phyloP scores from a whole-genome alignment of 2,797 vertebrate species.

The Sebastes wilsoni region DNA sequence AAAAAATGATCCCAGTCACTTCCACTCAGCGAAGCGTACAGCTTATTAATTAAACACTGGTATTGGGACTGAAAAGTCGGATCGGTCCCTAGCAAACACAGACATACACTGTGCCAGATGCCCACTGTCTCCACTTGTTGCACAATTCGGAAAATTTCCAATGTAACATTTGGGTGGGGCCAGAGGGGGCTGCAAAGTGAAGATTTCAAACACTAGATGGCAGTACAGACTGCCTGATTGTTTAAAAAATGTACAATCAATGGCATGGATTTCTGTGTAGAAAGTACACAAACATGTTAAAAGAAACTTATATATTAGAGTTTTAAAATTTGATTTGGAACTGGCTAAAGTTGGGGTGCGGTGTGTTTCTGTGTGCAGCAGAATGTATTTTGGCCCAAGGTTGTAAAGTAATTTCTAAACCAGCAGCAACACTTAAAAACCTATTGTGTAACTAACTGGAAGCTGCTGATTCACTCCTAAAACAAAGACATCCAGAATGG shows the following conservation, averaged over 20 bases:
- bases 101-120: not conserved
- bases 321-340: not conserved
- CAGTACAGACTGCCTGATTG: not conserved
- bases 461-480: not conserved
- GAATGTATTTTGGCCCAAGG: not conserved
- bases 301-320: not conserved
- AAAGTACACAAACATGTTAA: not conserved
- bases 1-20: too few relatives aligned
- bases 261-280: not conserved
- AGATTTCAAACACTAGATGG: conserved; percentile 16
- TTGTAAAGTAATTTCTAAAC: not conserved
- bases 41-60: too few relatives aligned
- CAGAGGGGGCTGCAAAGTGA: not conserved
- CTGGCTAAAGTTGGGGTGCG: not conserved
- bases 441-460: not conserved
- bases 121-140: not conserved
- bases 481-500: not conserved
- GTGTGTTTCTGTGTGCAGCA: not conserved
- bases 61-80: too few relatives aligned
- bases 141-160: not conserved
- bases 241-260: not conserved
- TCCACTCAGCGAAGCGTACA: too few relatives aligned
- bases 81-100: not conserved
- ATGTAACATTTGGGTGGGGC: not conserved
- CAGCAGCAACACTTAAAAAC: not conserved